A percentile compares a stretch with the other conserved stretches of the same genome.
Conservation (phyloP, 2,797 vertebrate genomes). For the Ptychadena robeensis region DNA sequence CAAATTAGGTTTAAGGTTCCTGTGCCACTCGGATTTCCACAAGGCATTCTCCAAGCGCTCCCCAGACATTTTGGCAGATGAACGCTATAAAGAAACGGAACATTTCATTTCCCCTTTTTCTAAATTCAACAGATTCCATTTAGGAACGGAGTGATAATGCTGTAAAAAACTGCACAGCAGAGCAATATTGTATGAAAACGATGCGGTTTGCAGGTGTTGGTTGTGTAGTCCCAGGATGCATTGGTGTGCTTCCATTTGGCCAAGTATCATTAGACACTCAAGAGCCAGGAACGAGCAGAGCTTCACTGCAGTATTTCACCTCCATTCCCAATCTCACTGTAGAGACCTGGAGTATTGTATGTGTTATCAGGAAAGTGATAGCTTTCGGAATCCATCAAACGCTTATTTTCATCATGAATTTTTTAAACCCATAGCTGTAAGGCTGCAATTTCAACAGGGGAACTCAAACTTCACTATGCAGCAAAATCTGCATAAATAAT, state of each 20-base stretch:
- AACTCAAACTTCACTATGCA: conserved; percentile 5
- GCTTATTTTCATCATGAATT: conserved; percentile 11
- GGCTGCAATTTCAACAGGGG: conserved; percentile 1
- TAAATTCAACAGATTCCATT: conserved; percentile 54
- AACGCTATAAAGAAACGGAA: conserved; percentile 45
- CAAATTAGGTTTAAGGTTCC: conserved; percentile 42
- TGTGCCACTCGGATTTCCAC: conserved; percentile 46
- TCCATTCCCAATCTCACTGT: conserved; percentile 23
- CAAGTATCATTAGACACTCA: conserved; percentile 47
- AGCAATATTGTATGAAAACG: conserved; percentile 43
- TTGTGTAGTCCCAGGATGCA: conserved; percentile 55
- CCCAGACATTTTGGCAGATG: conserved; percentile 48
- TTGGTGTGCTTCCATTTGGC: conserved; percentile 50
- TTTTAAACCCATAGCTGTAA: neutral
- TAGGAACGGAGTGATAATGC: conserved; percentile 46
- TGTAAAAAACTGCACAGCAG: conserved; percentile 34
- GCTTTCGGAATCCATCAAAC: conserved; percentile 19
- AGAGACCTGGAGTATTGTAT: conserved; percentile 6
- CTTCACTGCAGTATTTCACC: conserved; percentile 44
- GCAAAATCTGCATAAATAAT: conserved; percentile 8
- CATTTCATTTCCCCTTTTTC: conserved; percentile 54
- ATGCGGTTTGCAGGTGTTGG: conserved; percentile 55
- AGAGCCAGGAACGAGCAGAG: conserved; percentile 35
- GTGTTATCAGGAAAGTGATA: conserved; percentile 20
- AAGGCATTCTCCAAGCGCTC: conserved; percentile 36